Percentiles rank a stretch among this genome's conserved stretches.
These are phyloP conservation scores for Monodelphis domestica DNA, from an alignment of 2,797 vertebrate species.

Conservation along the genomic window DNA sequence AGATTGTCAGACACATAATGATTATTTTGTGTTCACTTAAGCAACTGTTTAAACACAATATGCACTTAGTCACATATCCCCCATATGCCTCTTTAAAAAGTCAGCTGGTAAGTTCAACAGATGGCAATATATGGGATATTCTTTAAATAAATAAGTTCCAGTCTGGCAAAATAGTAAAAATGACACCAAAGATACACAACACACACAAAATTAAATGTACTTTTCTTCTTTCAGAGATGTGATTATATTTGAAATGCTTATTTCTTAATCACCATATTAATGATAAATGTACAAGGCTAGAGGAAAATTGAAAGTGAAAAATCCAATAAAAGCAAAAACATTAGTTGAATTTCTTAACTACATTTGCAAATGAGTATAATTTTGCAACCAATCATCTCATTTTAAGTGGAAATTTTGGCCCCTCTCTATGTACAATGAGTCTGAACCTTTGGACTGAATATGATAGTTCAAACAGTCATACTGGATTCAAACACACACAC, in stretches of 20 bases:
- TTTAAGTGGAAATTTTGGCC: not conserved
- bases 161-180: constrained; percentile 39
- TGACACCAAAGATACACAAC: not conserved
- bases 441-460: not conserved
- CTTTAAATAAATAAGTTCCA: constrained; percentile 50
- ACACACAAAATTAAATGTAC: constrained; percentile 21
- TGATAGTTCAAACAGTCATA: not conserved
- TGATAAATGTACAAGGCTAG: not conserved
- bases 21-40: constrained; percentile 54
- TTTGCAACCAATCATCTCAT: not conserved
- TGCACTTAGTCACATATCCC: not conserved
- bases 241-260: not conserved
- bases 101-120: constrained; percentile 48
- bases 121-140: constrained; percentile 53
- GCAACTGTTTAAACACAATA: constrained; percentile 28
- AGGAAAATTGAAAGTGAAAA: constrained; percentile 10
- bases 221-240: constrained; percentile 34
- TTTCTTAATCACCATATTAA: constrained; percentile 38
- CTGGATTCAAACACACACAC: not conserved
- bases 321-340: not conserved
- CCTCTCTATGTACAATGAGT: not conserved
- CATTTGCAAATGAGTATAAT: not conserved
- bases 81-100: constrained; percentile 47
- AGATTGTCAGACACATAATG: constrained; percentile 29
- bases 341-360: not conserved